Evolutionary conservation across 2,888 invertebrate genomes (phyloP).

Genomic region (Drosophila cracens): DNA sequence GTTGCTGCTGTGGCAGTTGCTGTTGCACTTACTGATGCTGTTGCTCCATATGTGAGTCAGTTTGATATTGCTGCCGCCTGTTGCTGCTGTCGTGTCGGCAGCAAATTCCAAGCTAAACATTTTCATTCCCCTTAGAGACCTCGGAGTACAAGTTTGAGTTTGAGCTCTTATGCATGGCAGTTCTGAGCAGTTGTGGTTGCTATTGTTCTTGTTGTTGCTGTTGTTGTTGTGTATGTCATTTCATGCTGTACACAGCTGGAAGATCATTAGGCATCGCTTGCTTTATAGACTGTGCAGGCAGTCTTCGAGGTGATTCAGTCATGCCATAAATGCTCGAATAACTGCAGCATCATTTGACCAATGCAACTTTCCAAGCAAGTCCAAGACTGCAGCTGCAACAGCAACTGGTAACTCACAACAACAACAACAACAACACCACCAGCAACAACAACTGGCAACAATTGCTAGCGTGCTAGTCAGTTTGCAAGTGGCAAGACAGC

Average conservation of each 20-base stretch:
- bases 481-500: constrained; percentile 39
- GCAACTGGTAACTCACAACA: constrained; percentile 14
- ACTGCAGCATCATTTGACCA: constrained; percentile 75
- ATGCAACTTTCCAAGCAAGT: constrained; percentile 63
- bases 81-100: constrained; percentile 36
- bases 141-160: constrained; percentile 20
- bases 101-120: constrained; percentile 48
- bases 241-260: constrained; percentile 53
- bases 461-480: constrained; percentile 41
- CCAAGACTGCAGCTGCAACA: constrained; percentile 34
- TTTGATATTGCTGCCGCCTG: constrained; percentile 23
- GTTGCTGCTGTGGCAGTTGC: constrained; percentile 23
- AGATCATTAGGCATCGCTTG: constrained; percentile 59
- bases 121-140: constrained; percentile 32
- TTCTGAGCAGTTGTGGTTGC: constrained; percentile 19
- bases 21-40: constrained; percentile 11
- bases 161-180: constrained; percentile 16
- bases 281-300: constrained; percentile 46
- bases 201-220: constrained; percentile 12
- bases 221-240: constrained; percentile 43
- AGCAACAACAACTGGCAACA: constrained; percentile 27
- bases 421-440: constrained; percentile 14
- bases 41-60: constrained; percentile 31
- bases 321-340: constrained; percentile 74
- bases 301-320: constrained; percentile 50